These are phyloP conservation scores for Glossophaga mutica DNA, from an alignment of 2,797 vertebrate genomes.

Conservation along the genomic window DNA sequence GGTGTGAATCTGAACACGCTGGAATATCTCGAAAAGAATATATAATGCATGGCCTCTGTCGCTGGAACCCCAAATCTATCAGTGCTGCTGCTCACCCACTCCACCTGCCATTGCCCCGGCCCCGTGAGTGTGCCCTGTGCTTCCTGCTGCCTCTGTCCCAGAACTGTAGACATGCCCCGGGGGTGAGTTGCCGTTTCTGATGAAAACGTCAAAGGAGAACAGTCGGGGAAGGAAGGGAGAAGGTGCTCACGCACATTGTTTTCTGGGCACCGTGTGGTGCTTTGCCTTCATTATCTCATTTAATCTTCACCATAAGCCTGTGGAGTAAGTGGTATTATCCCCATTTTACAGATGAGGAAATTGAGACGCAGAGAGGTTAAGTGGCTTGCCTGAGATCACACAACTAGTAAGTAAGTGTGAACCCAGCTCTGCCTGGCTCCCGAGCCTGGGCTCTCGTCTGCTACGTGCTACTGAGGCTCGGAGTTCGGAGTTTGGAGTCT, in stretches of 20 bases:
- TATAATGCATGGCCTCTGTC: background rate
- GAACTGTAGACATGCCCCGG: background rate
- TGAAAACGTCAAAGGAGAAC: background rate
- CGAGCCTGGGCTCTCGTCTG: background rate
- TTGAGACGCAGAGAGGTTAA: background rate
- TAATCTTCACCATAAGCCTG: background rate
- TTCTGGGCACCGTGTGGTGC: background rate
- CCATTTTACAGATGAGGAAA: conserved; percentile 40
- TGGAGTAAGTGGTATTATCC: background rate
- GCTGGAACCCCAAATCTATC: background rate
- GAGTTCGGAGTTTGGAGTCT: background rate
- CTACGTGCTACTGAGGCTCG: background rate
- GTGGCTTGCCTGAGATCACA: conserved; percentile 3
- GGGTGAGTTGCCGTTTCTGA: background rate
- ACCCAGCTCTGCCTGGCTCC: background rate
- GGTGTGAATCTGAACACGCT: background rate
- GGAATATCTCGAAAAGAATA: background rate
- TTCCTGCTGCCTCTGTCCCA: background rate
- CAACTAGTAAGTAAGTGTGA: background rate
- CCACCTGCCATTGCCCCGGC: background rate
- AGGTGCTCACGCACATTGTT: background rate
- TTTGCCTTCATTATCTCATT: conserved; percentile 10
- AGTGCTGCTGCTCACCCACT: background rate
- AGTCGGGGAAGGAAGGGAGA: background rate
- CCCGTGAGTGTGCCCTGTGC: background rate